Evolutionary conservation across 2,113 vertebrate genomes (phyloP).

Genomic region (Apistogramma diplotaenia): DNA sequence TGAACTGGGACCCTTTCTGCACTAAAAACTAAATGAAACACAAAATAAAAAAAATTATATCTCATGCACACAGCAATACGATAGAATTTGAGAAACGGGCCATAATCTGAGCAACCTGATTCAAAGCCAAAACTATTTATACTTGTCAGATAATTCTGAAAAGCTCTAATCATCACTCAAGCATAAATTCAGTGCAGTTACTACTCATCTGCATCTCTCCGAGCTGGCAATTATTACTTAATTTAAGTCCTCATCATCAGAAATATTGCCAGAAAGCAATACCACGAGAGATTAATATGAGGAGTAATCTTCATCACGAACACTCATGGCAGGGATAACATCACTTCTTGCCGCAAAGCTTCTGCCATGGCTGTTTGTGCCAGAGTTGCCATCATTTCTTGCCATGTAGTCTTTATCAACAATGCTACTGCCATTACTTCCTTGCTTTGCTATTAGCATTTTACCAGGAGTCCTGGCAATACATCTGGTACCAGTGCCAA

Average conservation of each 20-base stretch:
- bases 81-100: neutral
- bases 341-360: neutral
- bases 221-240: neutral
- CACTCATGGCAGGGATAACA: neutral
- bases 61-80: neutral
- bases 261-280: neutral
- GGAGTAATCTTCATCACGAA: neutral
- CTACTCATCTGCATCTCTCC: neutral
- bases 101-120: neutral
- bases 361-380: neutral
- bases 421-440: neutral
- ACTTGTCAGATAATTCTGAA: neutral
- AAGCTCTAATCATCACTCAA: neutral
- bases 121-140: neutral
- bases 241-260: neutral
- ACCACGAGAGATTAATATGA: neutral
- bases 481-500: neutral
- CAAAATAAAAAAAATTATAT: neutral
- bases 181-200: neutral
- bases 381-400: neutral
- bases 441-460: neutral
- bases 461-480: neutral
- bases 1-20: neutral
- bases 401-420: neutral
- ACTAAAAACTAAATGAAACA: neutral